phyloP scores from a whole-genome alignment of 2,113 vertebrate genomes.

The Pithys albifrons region DNA sequence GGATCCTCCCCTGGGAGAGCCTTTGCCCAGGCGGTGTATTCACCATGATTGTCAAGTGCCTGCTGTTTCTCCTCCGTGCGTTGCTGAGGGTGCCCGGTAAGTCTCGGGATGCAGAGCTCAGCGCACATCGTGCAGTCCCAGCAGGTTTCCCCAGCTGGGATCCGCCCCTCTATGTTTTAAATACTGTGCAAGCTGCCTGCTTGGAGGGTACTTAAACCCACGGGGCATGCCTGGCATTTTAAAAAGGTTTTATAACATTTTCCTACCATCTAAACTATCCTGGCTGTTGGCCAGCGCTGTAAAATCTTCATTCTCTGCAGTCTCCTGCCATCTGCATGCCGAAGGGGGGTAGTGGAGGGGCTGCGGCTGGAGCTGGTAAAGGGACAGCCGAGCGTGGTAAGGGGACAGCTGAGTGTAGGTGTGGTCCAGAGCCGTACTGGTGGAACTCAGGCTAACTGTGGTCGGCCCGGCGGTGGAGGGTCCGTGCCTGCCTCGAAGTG shows the following conservation, averaged over 20 bases:
- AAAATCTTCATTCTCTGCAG: slow-evolving; percentile 10
- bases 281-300: not conserved
- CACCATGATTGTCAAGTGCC: not conserved
- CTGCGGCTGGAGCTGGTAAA: not conserved
- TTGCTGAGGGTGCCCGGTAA: not conserved
- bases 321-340: slow-evolving; percentile 17
- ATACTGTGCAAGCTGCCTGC: not conserved
- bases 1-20: not conserved
- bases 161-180: not conserved
- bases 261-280: slow-evolving; percentile 1
- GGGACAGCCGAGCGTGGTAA: not conserved
- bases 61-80: not conserved
- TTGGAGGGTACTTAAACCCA: not conserved
- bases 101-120: not conserved
- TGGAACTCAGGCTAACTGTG: not conserved
- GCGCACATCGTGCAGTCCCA: not conserved
- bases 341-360: not conserved
- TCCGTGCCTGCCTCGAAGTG: not conserved
- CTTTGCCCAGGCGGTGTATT: not conserved
- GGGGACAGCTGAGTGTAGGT: accelerated
- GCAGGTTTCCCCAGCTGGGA: not conserved
- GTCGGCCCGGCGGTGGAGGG: not conserved
- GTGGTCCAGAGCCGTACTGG: not conserved
- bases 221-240: slow-evolving; percentile 11
- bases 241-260: slow-evolving; percentile 5